Conservation (phyloP, 53 echinoderm and acorn worm genomes). For the Actinopyga echinites region DNA sequence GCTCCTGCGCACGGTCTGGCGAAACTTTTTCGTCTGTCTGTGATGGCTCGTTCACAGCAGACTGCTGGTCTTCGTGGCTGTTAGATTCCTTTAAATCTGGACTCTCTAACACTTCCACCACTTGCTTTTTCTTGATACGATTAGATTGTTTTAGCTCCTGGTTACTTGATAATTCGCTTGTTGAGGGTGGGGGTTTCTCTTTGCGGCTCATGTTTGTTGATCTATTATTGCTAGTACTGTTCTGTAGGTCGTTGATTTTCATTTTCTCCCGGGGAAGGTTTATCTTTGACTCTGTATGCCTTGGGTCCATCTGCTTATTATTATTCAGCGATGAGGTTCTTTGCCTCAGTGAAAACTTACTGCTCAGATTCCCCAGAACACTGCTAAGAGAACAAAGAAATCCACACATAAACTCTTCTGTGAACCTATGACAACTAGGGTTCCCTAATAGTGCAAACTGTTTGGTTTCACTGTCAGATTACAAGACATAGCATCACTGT, state of each 20-base stretch:
- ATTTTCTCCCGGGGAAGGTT: conserved; percentile 29
- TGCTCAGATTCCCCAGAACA: conserved; percentile 24
- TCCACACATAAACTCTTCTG: neutral
- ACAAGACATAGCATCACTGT: no score
- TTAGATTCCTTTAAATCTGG: neutral
- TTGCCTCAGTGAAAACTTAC: conserved; percentile 32
- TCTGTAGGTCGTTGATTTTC: conserved; percentile 45
- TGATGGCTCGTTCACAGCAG: neutral
- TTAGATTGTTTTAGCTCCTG: neutral
- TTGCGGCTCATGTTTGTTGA: neutral
- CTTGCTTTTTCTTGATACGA: conserved; percentile 33
- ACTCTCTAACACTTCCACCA: neutral
- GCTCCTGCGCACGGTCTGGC: neutral
- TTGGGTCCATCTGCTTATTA: conserved; percentile 36
- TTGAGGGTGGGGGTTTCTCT: conserved; percentile 6
- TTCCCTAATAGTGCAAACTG: no score
- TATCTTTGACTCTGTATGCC: conserved; percentile 35
- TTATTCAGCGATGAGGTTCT: conserved; percentile 23
- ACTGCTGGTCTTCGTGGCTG: neutral
- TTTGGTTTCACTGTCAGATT: neutral
- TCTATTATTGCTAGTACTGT: conserved; percentile 47
- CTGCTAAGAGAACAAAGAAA: neutral
- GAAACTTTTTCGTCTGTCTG: neutral
- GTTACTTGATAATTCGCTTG: neutral
- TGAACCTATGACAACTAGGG: no score